Percentiles rank a stretch among this genome's conserved stretches.
These are phyloP conservation scores for Lobophora halterata DNA, from an alignment of 2,888 invertebrate species.

Conservation along the genomic window DNA sequence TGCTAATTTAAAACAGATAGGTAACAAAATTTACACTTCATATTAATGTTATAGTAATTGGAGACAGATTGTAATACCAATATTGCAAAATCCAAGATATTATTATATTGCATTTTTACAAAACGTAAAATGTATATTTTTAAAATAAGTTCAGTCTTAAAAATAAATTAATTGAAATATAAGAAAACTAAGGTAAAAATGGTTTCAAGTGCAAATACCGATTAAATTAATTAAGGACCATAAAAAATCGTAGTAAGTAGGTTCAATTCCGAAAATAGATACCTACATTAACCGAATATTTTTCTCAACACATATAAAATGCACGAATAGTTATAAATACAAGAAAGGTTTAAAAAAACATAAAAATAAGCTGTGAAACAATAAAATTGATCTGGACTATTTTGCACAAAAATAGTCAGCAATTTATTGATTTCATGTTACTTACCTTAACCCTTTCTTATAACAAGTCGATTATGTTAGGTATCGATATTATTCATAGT, in stretches of 20 bases:
- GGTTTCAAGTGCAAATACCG: not conserved
- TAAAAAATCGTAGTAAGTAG: no score
- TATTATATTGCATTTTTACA: conserved; percentile 10
- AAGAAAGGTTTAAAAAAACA: not conserved
- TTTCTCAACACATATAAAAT: no score
- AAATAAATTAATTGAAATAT: conserved; percentile 51
- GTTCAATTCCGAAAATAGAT: no score
- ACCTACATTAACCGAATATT: no score
- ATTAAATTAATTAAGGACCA: not conserved
- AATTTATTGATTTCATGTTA: conserved; percentile 3
- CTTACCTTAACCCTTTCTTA: no score
- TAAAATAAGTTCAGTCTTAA: conserved; percentile 69
- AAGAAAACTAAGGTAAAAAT: conserved; percentile 4
- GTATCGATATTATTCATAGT: no score
- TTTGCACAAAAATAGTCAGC: conserved; percentile 14
- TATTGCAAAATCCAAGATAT: conserved; percentile 13
- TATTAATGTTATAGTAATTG: no score
- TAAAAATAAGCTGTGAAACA: not conserved
- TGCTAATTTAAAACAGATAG: no score
- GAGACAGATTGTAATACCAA: no score
- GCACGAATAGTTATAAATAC: no score
- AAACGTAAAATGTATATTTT: conserved; percentile 35
- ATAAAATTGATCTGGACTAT: conserved; percentile 6
- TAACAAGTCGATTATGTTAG: no score
- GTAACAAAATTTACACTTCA: no score